Base-by-base conservation (phyloP, 2,113 vertebrate species). In the Nibea coibor region DNA sequence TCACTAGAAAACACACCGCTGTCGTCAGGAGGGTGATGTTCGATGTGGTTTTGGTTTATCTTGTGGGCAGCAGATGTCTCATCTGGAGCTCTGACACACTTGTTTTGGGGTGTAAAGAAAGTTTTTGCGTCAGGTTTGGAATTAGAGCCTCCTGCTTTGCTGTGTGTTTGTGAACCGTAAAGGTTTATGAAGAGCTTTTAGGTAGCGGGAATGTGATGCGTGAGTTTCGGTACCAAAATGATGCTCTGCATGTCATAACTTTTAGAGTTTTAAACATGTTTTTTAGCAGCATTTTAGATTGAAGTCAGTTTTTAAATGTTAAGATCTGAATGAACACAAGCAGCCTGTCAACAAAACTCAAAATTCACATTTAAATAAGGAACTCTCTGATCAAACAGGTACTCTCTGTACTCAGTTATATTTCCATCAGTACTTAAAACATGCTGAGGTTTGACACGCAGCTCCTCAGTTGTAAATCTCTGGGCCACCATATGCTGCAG, bases 401-500 rank as follows among this genome's bases (percentile, higher is more conserved):
- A 22, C n/a, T 20, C 1, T 0, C 2, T 11, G 56, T 50, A 17
- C 42, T 17, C 19, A 7, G 5, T 39, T 19, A 31, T 2, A 22
- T 28, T 51, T 17, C 1, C 4, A 5, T 43, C 14, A 24, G 5
- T 3, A 1, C 15, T 26, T 2, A 54, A 26, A 17, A 47, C 10
- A 15, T 16, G 3, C 3, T 56, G 28, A 54, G 22, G 45, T 26
- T 53, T 47, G 19, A 8, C 7, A 5, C 20, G 1, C 10, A 14
- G 22, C 19, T 81, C 10, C 68, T 0, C 9, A 3, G 53, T 61
- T 56, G 50, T 26, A 63, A 14, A 50, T 61, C 56, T 68, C 64
- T 65, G 35, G 31, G 58, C 31, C 35, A 68, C 70, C 74, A 78
- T 75, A 56, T 81, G 74, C 58, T 62, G 47, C 43, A 10, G 26